These are phyloP conservation scores for Tyrophagus putrescentiae DNA, from an alignment of 1,140 invertebrate genomes.

Conservation along the genomic window DNA sequence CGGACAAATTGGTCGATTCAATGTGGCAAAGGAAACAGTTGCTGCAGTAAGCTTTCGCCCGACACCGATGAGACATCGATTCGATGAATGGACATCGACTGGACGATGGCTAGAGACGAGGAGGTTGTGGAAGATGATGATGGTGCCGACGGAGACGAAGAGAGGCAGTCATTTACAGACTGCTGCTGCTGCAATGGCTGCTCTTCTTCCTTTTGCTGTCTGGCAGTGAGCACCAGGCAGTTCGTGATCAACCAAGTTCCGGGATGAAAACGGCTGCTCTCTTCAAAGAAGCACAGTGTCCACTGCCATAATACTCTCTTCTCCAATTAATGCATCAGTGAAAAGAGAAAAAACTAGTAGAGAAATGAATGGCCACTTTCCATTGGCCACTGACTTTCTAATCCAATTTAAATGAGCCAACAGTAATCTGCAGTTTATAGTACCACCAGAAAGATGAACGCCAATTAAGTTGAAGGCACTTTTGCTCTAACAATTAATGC, in stretches of 20 bases:
- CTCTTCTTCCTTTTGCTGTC: not conserved
- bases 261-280: slow-evolving; percentile 10
- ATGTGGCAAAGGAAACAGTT: not conserved
- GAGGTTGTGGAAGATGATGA: no score
- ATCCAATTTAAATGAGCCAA: slow-evolving; percentile 9
- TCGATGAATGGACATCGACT: slow-evolving; percentile 3
- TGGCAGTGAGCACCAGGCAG: not conserved
- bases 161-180: no score
- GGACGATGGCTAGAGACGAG: not conserved
- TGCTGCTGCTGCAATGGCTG: no score
- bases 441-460: no score
- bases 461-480: no score
- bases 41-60: not conserved
- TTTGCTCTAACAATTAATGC: not conserved
- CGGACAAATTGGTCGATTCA: not conserved
- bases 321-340: no score
- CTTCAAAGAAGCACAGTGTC: not conserved
- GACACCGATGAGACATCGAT: not conserved
- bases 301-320: no score
- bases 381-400: slow-evolving; percentile 7
- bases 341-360: no score
- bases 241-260: slow-evolving; percentile 19
- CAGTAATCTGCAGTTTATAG: not conserved
- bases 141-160: not conserved
- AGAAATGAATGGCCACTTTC: no score